These are phyloP conservation scores for Macrotrachela quadricornifera DNA, from an alignment of 1,140 invertebrate species.

Conservation along the genomic window DNA sequence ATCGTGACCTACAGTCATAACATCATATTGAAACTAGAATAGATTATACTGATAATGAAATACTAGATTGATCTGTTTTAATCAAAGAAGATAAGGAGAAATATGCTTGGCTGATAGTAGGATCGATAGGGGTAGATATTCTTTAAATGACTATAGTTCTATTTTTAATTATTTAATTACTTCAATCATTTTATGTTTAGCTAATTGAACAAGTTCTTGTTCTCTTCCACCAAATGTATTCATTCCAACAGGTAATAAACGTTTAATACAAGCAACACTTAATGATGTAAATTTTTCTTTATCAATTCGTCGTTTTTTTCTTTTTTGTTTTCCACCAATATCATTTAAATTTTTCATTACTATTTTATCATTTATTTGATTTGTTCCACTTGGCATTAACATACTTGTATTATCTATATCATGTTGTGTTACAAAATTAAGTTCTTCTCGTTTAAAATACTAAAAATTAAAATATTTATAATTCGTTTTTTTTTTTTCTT, in stretches of 20 bases:
- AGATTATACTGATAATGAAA: too few species aligned
- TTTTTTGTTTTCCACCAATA: slow-evolving; percentile 22
- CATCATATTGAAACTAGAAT: too few species aligned
- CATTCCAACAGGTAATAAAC: slow-evolving; percentile 84
- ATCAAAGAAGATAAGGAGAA: too few species aligned
- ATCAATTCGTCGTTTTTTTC: slow-evolving; percentile 55
- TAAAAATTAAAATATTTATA: too few species aligned
- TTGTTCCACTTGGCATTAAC: slow-evolving; percentile 40
- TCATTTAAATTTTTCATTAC: neutral
- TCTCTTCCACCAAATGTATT: slow-evolving; percentile 93
- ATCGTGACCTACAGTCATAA: too few species aligned
- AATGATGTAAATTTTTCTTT: slow-evolving; percentile 77
- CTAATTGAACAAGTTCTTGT: slow-evolving; percentile 92
- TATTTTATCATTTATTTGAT: too few species aligned
- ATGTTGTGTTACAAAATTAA: slow-evolving; percentile 95
- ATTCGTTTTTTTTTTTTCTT: too few species aligned
- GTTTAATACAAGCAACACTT: slow-evolving; percentile 91
- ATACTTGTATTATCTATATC: slow-evolving; percentile 97
- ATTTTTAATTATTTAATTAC: too few species aligned
- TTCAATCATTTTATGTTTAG: slow-evolving; percentile 83
- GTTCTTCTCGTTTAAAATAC: slow-evolving; percentile 77
- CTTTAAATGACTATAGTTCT: too few species aligned
- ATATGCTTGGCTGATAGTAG: too few species aligned
- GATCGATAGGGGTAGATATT: too few species aligned
- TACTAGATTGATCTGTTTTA: too few species aligned